Evolutionary conservation across 2,888 invertebrate species (phyloP), one percentile per base, ranked within the genome.

Genomic region (Lasioglossum lativentre): DNA sequence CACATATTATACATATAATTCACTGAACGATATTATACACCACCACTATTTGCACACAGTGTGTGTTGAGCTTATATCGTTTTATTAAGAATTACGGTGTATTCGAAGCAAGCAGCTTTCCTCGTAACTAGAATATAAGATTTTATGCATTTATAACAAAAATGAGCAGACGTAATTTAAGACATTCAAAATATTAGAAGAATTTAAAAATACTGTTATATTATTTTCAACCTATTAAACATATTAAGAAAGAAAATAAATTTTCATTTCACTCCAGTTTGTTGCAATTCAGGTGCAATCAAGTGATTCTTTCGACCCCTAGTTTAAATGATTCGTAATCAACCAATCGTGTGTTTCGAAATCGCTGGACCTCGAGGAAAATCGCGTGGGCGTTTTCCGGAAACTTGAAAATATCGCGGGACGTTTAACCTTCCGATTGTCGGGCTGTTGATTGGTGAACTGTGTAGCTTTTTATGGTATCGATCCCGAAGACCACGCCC

Each of bases 401-500:
- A 85, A 45, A 30, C 42, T 56, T 23, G 66, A 3, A 30, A 70
- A 66, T 47, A 77, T 75, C 56, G 59, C 72, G 52, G 71, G 5
- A 81, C 70, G 42, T 27, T 71, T 27, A 82, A 75, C 56, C 45
- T 38, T 38, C 23, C 23, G 59, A 47, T 72, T 23, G 71, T 59
- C 59, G 75, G 71, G 47, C 66, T 68, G 45, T 78, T 80, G 74
- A 79, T 38, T 72, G 63, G 68, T 75, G 81, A 38, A 74, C 74
- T 23, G 59, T 63, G 30, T 73, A 86, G 78, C 88, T 91, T 93
- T 93, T 92, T 91, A 90, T 91, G 86, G 87, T 92, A 93, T 92
- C 90, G 92, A 93, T 93, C 91, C 78, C 83, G 82, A 84, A 90
- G 86, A 86, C 92, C 91, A 92, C 93, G 91, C 92, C 92, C 91